A percentile compares a stretch with the other conserved stretches of the same genome.
Conservation (phyloP, 2,797 vertebrate genomes). For the Lutjanus argentimaculatus region DNA sequence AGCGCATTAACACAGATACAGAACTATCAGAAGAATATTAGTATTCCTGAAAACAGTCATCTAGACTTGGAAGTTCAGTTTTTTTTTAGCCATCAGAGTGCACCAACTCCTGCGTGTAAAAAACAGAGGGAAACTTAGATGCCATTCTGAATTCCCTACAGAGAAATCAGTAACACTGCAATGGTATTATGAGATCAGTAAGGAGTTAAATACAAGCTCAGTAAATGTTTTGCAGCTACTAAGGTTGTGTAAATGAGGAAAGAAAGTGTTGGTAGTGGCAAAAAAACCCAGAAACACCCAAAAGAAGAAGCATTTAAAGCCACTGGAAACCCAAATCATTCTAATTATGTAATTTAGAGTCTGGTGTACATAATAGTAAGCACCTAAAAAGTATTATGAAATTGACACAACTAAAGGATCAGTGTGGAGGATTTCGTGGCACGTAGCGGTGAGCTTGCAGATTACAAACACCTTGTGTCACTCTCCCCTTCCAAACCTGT, state of each 20-base stretch:
- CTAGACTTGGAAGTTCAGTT: neutral
- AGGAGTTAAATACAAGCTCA: neutral
- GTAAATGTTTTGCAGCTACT: neutral
- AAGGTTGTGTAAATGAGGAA: neutral
- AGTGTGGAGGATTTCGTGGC: no score
- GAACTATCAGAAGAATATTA: neutral
- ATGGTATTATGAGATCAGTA: neutral
- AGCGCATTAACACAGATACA: neutral
- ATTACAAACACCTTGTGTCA: no score
- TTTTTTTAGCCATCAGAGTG: neutral
- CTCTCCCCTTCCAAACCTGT: no score
- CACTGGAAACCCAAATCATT: no score
- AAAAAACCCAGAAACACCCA: neutral
- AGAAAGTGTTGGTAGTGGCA: neutral
- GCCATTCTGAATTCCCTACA: neutral
- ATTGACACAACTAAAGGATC: no score
- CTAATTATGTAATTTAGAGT: no score
- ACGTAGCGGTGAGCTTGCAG: no score
- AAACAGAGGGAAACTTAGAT: neutral
- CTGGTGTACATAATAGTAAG: no score
- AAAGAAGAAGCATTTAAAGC: neutral
- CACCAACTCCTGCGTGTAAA: neutral
- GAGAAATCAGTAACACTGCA: neutral
- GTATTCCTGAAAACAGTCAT: neutral
- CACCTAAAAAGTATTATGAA: no score